These are phyloP conservation scores for Scaptomyza polygonia DNA, from an alignment of 2,888 invertebrate genomes.

Conservation along the genomic window DNA sequence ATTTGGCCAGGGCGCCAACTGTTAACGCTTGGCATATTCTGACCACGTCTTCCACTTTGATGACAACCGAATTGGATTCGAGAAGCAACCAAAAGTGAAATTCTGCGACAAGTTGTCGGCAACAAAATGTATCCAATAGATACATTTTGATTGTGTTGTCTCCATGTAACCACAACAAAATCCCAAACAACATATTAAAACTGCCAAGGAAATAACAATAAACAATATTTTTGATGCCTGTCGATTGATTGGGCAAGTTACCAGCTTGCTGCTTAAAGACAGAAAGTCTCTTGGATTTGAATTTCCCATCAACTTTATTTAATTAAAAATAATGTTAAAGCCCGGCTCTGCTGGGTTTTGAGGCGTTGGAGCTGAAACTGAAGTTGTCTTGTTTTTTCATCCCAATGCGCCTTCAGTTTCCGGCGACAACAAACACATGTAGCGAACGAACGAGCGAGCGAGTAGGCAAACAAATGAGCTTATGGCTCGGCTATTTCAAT, in stretches of 20 bases:
- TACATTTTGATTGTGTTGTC: constrained; percentile 48
- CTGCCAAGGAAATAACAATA: constrained; percentile 58
- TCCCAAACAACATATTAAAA: constrained; percentile 30
- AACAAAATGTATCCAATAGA: constrained; percentile 37
- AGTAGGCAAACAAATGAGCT: constrained; percentile 65
- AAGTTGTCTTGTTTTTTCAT: constrained; percentile 14
- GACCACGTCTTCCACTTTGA: constrained; percentile 21
- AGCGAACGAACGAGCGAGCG: constrained; percentile 25
- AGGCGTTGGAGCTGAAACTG: constrained; percentile 33
- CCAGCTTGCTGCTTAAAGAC: constrained; percentile 14
- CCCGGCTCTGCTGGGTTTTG: constrained; percentile 15
- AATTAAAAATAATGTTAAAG: constrained; percentile 63
- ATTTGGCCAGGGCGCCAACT: constrained; percentile 26
- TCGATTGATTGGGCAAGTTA: constrained; percentile 36
- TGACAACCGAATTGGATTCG: constrained; percentile 15
- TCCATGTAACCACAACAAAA: constrained; percentile 54
- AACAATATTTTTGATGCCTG: constrained; percentile 55
- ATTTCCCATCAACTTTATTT: constrained; percentile 45
- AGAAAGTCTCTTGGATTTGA: constrained; percentile 19
- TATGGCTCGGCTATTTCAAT: constrained; percentile 67
- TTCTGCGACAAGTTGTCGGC: constrained; percentile 24
- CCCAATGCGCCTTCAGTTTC: constrained; percentile 70
- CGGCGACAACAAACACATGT: constrained; percentile 27
- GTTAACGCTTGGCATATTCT: constrained; percentile 69
- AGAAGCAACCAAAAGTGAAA: constrained; percentile 60